Percentiles rank a stretch among this genome's conserved stretches.
Evolutionary conservation across 2,888 invertebrate genomes (phyloP).

Genomic region (Netelia virgata): DNA sequence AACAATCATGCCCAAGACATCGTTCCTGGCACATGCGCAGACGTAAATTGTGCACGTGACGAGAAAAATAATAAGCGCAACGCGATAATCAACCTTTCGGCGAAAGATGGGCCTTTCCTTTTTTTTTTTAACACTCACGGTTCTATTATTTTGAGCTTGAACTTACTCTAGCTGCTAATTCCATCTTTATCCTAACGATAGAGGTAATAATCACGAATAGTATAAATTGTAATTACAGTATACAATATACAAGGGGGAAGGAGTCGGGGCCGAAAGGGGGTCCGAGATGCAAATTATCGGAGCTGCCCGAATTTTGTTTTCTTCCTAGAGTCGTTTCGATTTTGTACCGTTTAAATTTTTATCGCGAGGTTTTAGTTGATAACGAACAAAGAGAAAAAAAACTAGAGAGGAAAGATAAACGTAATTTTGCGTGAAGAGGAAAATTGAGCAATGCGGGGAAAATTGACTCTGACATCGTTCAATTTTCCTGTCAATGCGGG

Average conservation of each 20-base stretch:
- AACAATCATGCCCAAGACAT: conserved; percentile 18
- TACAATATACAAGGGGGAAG: conserved; percentile 80
- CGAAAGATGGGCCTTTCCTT: conserved; percentile 64
- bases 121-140: conserved; percentile 69
- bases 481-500: not conserved
- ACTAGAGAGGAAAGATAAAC: not conserved
- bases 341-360: not conserved
- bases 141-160: conserved; percentile 81
- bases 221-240: conserved; percentile 83
- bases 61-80: conserved; percentile 59
- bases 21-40: conserved; percentile 1
- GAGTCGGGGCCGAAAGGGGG: conserved; percentile 1
- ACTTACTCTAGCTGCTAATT: conserved; percentile 81
- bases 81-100: conserved; percentile 67
- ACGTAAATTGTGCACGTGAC: conserved; percentile 60
- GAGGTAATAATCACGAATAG: conserved; percentile 81
- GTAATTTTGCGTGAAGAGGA: not conserved
- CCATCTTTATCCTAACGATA: conserved; percentile 79
- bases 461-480: conserved; percentile 2
- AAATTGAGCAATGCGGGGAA: not conserved
- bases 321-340: not conserved
- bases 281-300: not conserved
- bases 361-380: not conserved
- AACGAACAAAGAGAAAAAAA: not conserved
- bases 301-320: no score